Evolutionary conservation across 2,797 vertebrate genomes (phyloP).

Genomic region (Helarctos malayanus): DNA sequence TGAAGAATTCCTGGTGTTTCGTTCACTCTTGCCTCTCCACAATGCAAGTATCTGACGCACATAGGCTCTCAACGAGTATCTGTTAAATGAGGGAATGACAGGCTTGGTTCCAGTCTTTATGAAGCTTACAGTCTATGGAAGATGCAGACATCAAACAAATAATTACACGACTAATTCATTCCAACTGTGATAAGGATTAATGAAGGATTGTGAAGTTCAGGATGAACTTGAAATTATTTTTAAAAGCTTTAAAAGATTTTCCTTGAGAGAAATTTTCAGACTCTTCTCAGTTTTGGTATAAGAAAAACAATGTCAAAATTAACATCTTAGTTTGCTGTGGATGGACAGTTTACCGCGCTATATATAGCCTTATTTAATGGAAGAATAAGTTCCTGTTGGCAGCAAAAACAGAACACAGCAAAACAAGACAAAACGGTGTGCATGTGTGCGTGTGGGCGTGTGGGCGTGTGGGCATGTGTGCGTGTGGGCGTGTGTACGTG

Average conservation of each 20-base stretch:
- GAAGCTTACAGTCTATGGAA: neutral
- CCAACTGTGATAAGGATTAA: accelerated
- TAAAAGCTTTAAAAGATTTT: neutral
- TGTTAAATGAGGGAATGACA: neutral
- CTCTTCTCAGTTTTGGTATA: neutral
- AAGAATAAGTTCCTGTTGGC: neutral
- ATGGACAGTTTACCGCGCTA: neutral
- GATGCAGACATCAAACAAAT: neutral
- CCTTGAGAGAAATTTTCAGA: neutral
- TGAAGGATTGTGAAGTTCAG: neutral
- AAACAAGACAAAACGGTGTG: neutral
- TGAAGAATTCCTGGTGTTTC: neutral
- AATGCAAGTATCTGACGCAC: accelerated
- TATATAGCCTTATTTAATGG: neutral
- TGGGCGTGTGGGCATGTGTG: too few relatives aligned
- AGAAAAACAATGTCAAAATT: neutral
- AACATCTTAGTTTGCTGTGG: neutral
- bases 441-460: too few relatives aligned
- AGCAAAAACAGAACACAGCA: neutral
- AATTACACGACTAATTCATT: too few relatives aligned
- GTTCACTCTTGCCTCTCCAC: neutral
- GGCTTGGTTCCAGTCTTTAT: neutral
- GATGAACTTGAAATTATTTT: neutral
- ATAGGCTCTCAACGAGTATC: neutral
- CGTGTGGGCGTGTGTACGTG: too few relatives aligned